Base-by-base conservation (phyloP, 2,888 invertebrate genomes). In the Eustalomyia histrio region DNA sequence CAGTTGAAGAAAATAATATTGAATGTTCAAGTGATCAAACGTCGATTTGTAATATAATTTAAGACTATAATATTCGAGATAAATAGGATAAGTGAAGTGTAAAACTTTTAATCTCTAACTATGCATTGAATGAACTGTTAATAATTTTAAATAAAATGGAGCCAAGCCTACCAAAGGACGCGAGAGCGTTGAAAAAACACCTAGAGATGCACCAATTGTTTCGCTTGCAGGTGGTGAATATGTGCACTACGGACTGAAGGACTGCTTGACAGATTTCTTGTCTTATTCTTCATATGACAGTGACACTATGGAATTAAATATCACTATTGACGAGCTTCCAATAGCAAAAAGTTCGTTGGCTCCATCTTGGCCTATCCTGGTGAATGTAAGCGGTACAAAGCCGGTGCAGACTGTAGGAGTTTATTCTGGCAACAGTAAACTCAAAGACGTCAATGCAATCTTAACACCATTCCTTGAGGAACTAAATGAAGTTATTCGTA, bases 241-340 rank as follows among this genome's bases (percentile, higher is more conserved):
- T 53, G 21, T 65, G 9, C 71, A 75, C 55, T 76, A 80, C 53
- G 80, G 76, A 5, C 14, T 76, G 24, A 58, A 71, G 18, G 80
- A 80, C 43, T 65, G 74, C 17, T 43, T 79, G 14, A 68, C 79
- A 10, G 74, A 79, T 63, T 68, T 68, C 14, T 63, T 76, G 7
- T 47, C 24, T 29, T 16, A 18, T n/a, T 18, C n/a, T 0, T 0
- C 17, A n/a, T 71, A 47, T 55, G 16, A 29, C 4, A 14, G 17
- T 29, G 43, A 55, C 12, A 68, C 16, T 24, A 47, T 69, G n/a
- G 58, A 63, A 33, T 35, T 68, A 18, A 67, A 75, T 58, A 29
- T 79, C 6, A 79, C 73, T 57, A 47, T 74, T 47, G 79, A 74
- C 61, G 73, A 74, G 1, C 39, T 79, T 16, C 73, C 79, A 2